Base-by-base conservation (phyloP, 92 coral and sea anemone species). In the Porites cylindrica region DNA sequence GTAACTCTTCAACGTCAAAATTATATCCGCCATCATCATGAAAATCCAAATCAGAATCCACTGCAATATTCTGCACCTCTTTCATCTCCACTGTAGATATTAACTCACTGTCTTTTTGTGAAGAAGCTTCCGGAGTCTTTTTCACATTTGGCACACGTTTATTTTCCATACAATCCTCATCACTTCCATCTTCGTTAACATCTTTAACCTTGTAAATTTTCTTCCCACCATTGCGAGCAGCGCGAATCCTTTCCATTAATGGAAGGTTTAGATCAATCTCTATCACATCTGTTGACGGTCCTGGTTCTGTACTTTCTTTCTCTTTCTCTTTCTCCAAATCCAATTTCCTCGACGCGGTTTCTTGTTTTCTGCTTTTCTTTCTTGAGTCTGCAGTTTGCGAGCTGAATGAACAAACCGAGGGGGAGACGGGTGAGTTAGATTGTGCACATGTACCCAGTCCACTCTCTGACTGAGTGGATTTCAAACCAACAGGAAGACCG, bases 21-120 rank as follows among this genome's bases (percentile, higher is more conserved):
- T 95, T 97, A 54, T 82, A 97, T 8, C 99, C 99, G 8, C 99
- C 99, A 69, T 95, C 98, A 73, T 95, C 99, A 71, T 84, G 87
- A 70, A 82, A 93, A 32, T 94, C 89, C 83, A 90, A 72, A 64
- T 86, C 84, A 21, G 53, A 64, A 75, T 78, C 87, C 66, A 32
- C 47, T 18, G 85, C 61, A 76, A 69, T 53, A 70, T 80, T 70
- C 47, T 71, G 70, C 21, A 16, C 12, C 50, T 64, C 70, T 17
- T 75, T 71, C 17, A 7, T 10, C 71, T 66, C 82, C 9, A 14
- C 50, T 78, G 61, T 51, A 38, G 78, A 17, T 79, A 32, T 52
- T 13, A n/a, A 13, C 18, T 50, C 75, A 6, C 70, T 66, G 23
- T 60, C 64, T 6, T 23, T 78, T 17, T 64, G 66, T 17, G 67